Evolutionary conservation across 2,888 invertebrate genomes (phyloP).

Genomic region (Piscicola geometra): DNA sequence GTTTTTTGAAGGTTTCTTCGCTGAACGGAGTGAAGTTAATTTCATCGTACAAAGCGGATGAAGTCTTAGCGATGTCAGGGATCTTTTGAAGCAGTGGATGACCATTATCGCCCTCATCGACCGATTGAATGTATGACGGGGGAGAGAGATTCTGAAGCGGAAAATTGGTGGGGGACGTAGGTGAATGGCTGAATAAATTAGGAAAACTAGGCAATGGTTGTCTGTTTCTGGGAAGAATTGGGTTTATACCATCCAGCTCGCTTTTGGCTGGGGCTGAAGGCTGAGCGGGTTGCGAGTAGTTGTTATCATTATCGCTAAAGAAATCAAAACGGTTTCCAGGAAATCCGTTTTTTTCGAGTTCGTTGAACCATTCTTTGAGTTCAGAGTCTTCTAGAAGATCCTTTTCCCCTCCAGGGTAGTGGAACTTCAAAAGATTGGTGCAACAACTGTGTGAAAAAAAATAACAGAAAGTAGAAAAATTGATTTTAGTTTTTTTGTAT

Average conservation of each 20-base stretch:
- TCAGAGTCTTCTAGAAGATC: slow-evolving; percentile 18
- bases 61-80: not conserved
- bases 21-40: not conserved
- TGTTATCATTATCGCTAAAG: not conserved
- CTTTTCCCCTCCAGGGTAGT: slow-evolving; percentile 6
- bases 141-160: not conserved
- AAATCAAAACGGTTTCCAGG: slow-evolving; percentile 22
- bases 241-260: not conserved
- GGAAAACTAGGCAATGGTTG: not conserved
- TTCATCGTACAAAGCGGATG: not conserved
- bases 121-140: not conserved
- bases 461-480: too few relatives aligned
- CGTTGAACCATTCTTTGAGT: slow-evolving; percentile 19
- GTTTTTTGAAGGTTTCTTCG: not conserved
- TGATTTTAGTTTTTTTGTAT: too few relatives aligned
- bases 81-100: not conserved
- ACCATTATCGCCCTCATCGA: not conserved
- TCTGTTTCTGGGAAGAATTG: not conserved
- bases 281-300: not conserved
- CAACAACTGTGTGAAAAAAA: slow-evolving; percentile 2
- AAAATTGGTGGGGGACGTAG: too few relatives aligned
- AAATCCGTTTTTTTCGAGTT: slow-evolving; percentile 21
- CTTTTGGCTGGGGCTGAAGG: not conserved
- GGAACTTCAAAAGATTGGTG: slow-evolving; percentile 4
- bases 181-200: not conserved